These are phyloP conservation scores for Drosophila pseudoobscura DNA, from an alignment of 1,140 invertebrate species.

Conservation along the genomic window DNA sequence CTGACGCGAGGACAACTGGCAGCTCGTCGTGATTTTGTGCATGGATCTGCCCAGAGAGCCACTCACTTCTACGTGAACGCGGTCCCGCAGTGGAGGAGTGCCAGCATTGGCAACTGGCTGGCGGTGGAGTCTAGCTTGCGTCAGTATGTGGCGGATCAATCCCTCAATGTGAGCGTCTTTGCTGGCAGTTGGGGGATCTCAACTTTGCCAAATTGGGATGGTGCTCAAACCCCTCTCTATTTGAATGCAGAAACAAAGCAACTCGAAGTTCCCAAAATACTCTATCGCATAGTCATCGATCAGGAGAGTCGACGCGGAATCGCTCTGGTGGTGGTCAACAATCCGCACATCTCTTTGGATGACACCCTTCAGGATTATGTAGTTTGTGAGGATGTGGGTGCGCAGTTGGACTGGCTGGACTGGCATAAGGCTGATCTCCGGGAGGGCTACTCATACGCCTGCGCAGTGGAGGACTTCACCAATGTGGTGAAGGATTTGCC, in stretches of 20 bases:
- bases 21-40: slow-evolving; percentile 87
- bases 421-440: slow-evolving; percentile 84
- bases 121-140: slow-evolving; percentile 83
- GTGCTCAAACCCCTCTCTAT: slow-evolving; percentile 82
- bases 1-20: slow-evolving; percentile 87
- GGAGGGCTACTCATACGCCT: slow-evolving; percentile 87
- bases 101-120: slow-evolving; percentile 87
- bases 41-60: slow-evolving; percentile 85
- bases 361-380: slow-evolving; percentile 80
- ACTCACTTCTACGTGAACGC: slow-evolving; percentile 87
- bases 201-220: slow-evolving; percentile 83
- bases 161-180: slow-evolving; percentile 84
- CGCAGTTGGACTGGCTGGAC: slow-evolving; percentile 84
- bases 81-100: slow-evolving; percentile 87
- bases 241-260: slow-evolving; percentile 79
- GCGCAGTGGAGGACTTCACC: slow-evolving; percentile 86
- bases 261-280: slow-evolving; percentile 85
- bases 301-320: slow-evolving; percentile 81
- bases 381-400: slow-evolving; percentile 85
- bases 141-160: slow-evolving; percentile 70
- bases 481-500: slow-evolving; percentile 83
- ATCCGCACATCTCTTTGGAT: slow-evolving; percentile 84
- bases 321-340: slow-evolving; percentile 86
- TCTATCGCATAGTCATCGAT: slow-evolving; percentile 86
- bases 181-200: slow-evolving; percentile 85